phyloP scores from a whole-genome alignment of 2,888 invertebrate genomes.

The Balanococcus diminutus region DNA sequence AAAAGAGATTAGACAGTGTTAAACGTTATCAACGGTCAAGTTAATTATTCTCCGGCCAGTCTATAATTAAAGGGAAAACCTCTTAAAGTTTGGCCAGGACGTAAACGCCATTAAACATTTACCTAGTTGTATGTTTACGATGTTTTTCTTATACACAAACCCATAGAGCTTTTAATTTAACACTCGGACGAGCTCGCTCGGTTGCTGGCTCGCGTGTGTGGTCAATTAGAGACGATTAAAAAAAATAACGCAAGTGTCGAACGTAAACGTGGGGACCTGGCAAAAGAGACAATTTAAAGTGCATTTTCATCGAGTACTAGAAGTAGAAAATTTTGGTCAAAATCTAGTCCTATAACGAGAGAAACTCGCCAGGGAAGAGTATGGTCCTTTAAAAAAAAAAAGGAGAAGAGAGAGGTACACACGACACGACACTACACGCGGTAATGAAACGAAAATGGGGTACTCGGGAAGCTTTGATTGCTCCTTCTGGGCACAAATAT shows the following conservation, averaged over 20 bases:
- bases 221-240: slow-evolving; percentile 4
- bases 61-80: slow-evolving; percentile 6
- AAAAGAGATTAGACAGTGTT: slow-evolving; percentile 13
- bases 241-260: not conserved
- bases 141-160: not conserved
- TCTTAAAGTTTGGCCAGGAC: not conserved
- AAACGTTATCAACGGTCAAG: slow-evolving; percentile 25
- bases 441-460: slow-evolving; percentile 51
- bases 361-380: no score
- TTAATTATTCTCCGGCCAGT: slow-evolving; percentile 21
- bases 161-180: slow-evolving; percentile 35
- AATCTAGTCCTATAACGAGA: not conserved
- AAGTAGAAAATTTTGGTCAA: slow-evolving; percentile 4
- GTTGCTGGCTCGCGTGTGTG: not conserved
- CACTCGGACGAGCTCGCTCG: not conserved
- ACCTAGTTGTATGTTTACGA: not conserved
- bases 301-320: not conserved
- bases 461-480: slow-evolving; percentile 49
- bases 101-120: slow-evolving; percentile 14
- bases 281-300: slow-evolving; percentile 9
- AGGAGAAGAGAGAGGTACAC: not conserved
- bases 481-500: slow-evolving; percentile 50
- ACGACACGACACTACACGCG: not conserved
- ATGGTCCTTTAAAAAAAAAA: no score
- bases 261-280: not conserved